Evolutionary conservation across 1,140 invertebrate species (phyloP), one percentile per base, ranked within the genome.

Genomic region (Euwallacea similis): DNA sequence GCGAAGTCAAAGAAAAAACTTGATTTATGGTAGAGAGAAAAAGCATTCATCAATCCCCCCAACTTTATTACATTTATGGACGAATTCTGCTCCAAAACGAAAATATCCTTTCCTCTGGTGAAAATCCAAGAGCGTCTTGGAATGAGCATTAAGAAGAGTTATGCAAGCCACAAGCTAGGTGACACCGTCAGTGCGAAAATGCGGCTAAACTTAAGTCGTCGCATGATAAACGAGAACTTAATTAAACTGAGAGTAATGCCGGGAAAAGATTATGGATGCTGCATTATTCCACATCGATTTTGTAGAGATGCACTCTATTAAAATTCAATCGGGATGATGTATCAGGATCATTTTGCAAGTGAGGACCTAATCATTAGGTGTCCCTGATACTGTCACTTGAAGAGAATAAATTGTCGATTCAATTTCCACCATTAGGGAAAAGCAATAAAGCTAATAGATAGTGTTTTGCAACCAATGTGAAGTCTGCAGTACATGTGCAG

Each of bases 141-240:
- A 61, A 61, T 42, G 59, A 61, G 42, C 59, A 61, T 61, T 61
- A 61, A 43, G 59, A 61, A 43, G 21, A 61, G 59, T 61, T 61
- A 61, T 61, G 59, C 59, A 61, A 61, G 42, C 59, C 59, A 61
- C 59, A 61, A 61, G 59, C 59, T 61, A 42, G 42, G 59, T 61
- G 59, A 61, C 59, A 61, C 59, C 21, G 21, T 61, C 59, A 61
- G 21, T 41, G 59, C 21, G 42, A 43, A 61, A 42, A 61, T 61
- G 42, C 21, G 42, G 42, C 10, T 42, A 61, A 41, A 43, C 11
- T 11, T 61, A 61, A 61, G 59, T 61, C 42, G 10, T 61, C 42
- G 59, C 21, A 61, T 61, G 59, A 61, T 61, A 61, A 61, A 61
- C 42, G 21, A 15, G 21, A 61, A 61, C 42, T 61, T 43, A 61